A percentile compares a stretch with the other conserved stretches of the same genome.
Evolutionary conservation across 2,888 invertebrate species (phyloP).

Genomic region (Podabrus alpinus): DNA sequence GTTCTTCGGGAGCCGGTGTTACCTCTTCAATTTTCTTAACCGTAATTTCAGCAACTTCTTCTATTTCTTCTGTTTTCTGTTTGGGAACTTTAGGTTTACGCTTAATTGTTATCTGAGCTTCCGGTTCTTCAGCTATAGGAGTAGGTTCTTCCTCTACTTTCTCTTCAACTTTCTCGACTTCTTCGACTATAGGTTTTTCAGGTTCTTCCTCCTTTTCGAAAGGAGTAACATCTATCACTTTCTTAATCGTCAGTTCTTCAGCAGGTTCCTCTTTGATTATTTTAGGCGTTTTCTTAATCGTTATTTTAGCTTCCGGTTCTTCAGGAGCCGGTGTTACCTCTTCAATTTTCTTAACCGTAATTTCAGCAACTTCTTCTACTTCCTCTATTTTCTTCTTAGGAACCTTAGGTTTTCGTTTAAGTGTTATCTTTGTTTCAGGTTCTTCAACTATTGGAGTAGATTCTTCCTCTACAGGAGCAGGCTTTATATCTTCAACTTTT

Average conservation of each 20-base stretch:
- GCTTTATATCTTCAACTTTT: constrained; percentile 37
- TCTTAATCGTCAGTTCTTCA: constrained; percentile 35
- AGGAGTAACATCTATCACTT: constrained; percentile 53
- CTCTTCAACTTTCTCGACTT: no score
- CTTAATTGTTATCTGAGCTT: constrained; percentile 32
- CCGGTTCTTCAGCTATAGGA: constrained; percentile 34
- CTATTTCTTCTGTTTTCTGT: constrained; percentile 39
- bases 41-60: constrained; percentile 53
- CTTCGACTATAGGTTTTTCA: constrained; percentile 39
- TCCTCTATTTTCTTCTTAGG: constrained; percentile 25
- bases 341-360: constrained; percentile 16
- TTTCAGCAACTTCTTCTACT: constrained; percentile 42
- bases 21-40: not conserved
- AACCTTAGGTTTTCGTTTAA: constrained; percentile 41
- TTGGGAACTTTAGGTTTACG: constrained; percentile 32
- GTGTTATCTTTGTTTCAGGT: constrained; percentile 43
- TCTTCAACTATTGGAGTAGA: not conserved
- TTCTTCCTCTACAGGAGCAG: not conserved
- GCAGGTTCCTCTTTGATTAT: constrained; percentile 53
- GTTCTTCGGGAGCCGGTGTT: not conserved
- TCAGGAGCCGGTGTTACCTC: constrained; percentile 21
- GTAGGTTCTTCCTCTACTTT: no score
- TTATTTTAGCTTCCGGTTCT: constrained; percentile 42
- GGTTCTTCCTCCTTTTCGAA: constrained; percentile 56
- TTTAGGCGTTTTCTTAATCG: constrained; percentile 43